Evolutionary conservation across 2,113 vertebrate species (phyloP).

Genomic region (Narcine bancroftii): DNA sequence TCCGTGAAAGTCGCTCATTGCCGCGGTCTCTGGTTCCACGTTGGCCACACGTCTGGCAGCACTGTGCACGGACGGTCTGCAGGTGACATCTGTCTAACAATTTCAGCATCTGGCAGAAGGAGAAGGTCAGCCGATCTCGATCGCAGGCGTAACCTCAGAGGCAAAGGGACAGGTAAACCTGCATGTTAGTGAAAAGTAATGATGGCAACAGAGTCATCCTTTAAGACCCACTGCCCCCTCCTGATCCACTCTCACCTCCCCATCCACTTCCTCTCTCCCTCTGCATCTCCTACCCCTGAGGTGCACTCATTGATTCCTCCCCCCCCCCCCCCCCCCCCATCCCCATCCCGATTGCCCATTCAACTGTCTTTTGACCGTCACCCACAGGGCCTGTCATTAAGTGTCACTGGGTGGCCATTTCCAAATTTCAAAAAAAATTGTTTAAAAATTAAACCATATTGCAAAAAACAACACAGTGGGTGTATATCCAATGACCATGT

Average conservation of each 20-base stretch:
- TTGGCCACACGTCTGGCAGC: slow-evolving; percentile 72
- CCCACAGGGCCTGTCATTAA: no score
- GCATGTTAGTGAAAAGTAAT: not conserved
- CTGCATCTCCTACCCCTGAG: not conserved
- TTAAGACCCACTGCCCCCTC: no score
- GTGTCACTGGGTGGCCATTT: no score
- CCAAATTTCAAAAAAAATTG: no score
- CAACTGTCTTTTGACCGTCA: no score
- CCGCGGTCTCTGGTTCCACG: slow-evolving; percentile 44
- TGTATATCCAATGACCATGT: no score
- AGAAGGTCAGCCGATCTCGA: slow-evolving; percentile 62
- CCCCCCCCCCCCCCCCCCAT: no score
- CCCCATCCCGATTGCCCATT: no score
- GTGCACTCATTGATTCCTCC: not conserved
- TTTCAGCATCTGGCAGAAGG: slow-evolving; percentile 76
- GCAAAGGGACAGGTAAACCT: not conserved
- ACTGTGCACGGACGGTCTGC: slow-evolving; percentile 61
- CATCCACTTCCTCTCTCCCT: not conserved
- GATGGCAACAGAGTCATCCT: no score
- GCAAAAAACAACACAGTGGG: no score
- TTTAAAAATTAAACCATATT: no score
- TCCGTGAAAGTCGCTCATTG: slow-evolving; percentile 48
- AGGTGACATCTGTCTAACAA: slow-evolving; percentile 71
- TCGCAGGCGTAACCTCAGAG: slow-evolving; percentile 59
- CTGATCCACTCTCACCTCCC: no score